Conservation (phyloP, 2,113 vertebrate genomes). For the Pseudorectes ferrugineus region DNA sequence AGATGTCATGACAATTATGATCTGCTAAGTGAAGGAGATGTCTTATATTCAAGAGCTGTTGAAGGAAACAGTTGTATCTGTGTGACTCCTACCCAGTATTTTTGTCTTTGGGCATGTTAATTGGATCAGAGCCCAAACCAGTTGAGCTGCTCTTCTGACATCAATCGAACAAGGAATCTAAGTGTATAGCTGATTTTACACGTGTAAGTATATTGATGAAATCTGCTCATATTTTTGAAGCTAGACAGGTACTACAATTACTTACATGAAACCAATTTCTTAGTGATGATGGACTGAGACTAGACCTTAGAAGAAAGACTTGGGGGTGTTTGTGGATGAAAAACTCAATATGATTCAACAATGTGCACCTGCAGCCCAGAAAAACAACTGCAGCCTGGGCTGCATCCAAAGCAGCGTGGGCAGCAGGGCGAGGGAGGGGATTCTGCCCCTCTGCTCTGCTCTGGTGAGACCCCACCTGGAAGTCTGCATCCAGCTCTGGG, state of each 20-base stretch:
- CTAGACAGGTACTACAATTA: not conserved
- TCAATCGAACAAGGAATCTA: not conserved
- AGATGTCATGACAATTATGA: not conserved
- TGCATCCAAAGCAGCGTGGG: not conserved
- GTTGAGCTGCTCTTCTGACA: not conserved
- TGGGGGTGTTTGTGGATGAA: not conserved
- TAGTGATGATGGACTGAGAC: not conserved
- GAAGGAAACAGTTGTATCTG: not conserved
- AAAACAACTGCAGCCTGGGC: not conserved
- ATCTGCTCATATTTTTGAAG: not conserved
- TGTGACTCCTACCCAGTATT: not conserved
- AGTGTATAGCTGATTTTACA: not conserved
- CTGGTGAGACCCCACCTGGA: not conserved
- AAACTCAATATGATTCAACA: not conserved
- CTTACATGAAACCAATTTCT: not conserved
- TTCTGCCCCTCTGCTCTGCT: not conserved
- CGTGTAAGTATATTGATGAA: not conserved
- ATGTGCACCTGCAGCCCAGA: not conserved
- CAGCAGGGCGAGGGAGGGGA: not conserved
- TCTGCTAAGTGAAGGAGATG: not conserved
- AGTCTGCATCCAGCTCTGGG: not conserved
- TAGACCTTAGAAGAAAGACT: not conserved
- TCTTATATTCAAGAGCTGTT: not conserved
- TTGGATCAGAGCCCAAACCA: not conserved
- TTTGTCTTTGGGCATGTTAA: not conserved